Evolutionary conservation across 2,797 vertebrate genomes (phyloP).

Genomic region (Balearica regulorum): DNA sequence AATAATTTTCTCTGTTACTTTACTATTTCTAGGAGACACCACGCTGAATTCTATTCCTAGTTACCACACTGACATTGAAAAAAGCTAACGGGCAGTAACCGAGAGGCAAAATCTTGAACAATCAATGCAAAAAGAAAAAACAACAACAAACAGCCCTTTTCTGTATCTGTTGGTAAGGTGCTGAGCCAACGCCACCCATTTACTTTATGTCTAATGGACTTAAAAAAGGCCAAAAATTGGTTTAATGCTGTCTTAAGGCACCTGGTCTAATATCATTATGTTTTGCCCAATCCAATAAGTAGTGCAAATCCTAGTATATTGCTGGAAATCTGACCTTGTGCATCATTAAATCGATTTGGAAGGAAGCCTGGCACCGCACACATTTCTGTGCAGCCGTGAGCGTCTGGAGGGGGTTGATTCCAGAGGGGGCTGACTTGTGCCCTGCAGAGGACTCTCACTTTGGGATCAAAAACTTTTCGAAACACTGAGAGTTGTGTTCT

Average conservation of each 20-base stretch:
- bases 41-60: neutral
- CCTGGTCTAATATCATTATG: neutral
- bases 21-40: neutral
- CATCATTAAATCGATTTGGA: neutral
- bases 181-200: neutral
- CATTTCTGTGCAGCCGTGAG: neutral
- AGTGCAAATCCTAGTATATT: neutral
- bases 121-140: neutral
- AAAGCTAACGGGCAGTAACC: neutral
- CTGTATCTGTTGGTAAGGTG: neutral
- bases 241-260: constrained; percentile 43
- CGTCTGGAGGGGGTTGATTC: neutral
- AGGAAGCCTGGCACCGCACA: neutral
- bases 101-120: neutral
- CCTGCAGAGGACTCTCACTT: neutral
- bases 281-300: neutral
- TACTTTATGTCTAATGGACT: neutral
- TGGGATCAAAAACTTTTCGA: neutral
- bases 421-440: neutral
- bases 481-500: neutral
- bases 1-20: neutral
- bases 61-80: neutral
- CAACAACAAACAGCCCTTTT: neutral
- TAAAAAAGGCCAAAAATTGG: neutral
- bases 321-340: neutral